Evolutionary conservation across 1,140 invertebrate genomes (phyloP).

Genomic region (Zaprionus inermis): DNA sequence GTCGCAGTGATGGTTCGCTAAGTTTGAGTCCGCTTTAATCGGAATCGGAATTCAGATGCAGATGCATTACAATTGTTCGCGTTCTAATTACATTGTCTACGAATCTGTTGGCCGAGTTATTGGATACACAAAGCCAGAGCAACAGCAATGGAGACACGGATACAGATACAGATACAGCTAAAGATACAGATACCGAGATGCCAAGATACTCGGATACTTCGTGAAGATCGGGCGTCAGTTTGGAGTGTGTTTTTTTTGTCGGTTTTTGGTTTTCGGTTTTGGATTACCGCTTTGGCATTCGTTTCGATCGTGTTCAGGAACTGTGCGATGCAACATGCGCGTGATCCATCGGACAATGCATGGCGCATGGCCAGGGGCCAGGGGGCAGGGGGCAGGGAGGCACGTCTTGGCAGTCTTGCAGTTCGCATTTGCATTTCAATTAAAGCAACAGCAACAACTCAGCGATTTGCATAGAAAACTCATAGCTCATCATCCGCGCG

Average conservation of each 20-base stretch:
- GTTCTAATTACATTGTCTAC: slow-evolving; percentile 69
- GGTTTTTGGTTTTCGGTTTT: slow-evolving; percentile 21
- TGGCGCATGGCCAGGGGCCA: neutral
- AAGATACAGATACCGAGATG: slow-evolving; percentile 11
- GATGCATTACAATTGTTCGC: slow-evolving; percentile 70
- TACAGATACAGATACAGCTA: slow-evolving; percentile 19
- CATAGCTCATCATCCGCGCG: slow-evolving; percentile 77
- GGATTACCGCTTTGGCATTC: slow-evolving; percentile 49
- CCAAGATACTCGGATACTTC: slow-evolving; percentile 21
- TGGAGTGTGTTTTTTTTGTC: slow-evolving; percentile 29
- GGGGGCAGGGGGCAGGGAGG: neutral
- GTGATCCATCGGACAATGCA: slow-evolving; percentile 63
- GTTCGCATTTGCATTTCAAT: slow-evolving; percentile 72
- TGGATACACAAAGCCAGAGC: slow-evolving; percentile 30
- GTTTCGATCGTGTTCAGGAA: slow-evolving; percentile 70
- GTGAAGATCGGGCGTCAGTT: slow-evolving; percentile 23
- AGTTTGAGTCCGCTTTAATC: slow-evolving; percentile 51
- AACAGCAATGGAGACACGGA: too few relatives aligned
- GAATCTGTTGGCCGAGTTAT: slow-evolving; percentile 16
- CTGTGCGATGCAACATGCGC: slow-evolving; percentile 58
- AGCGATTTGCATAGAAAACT: slow-evolving; percentile 76
- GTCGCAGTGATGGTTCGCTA: neutral
- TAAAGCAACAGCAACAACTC: slow-evolving; percentile 36
- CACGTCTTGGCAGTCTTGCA: slow-evolving; percentile 31
- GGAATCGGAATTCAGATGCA: slow-evolving; percentile 69